phyloP scores from a whole-genome alignment of 2,888 invertebrate genomes.

The Spialia ferax region DNA sequence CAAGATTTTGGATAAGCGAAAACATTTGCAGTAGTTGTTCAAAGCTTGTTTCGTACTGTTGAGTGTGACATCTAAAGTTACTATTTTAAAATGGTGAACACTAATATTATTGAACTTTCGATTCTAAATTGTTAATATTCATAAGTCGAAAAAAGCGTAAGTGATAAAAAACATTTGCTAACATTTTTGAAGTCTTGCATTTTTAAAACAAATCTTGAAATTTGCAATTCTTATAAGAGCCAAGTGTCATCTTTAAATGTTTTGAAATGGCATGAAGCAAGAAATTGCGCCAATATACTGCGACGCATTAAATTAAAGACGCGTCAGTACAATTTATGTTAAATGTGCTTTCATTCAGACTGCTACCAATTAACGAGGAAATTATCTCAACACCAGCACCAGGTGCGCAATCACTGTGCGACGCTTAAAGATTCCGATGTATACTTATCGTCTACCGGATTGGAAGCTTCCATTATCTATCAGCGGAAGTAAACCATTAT shows the following conservation, averaged over 20 bases:
- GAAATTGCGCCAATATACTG: not conserved
- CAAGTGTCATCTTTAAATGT: not conserved
- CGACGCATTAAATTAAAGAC: conserved; percentile 16
- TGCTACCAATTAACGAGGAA: conserved; percentile 32
- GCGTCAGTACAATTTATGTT: conserved; percentile 22
- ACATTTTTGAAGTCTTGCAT: no score
- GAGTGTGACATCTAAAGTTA: not conserved
- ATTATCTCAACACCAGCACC: conserved; percentile 20
- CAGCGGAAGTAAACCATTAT: conserved; percentile 44
- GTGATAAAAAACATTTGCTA: not conserved
- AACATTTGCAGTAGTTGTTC: not conserved
- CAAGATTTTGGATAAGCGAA: not conserved
- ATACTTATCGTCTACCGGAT: conserved; percentile 40
- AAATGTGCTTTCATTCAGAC: conserved; percentile 11
- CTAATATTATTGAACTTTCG: no score
- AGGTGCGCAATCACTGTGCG: conserved; percentile 39
- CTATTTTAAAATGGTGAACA: no score
- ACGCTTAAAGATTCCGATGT: conserved; percentile 41
- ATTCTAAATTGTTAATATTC: not conserved
- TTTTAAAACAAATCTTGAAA: not conserved
- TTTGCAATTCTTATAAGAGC: not conserved
- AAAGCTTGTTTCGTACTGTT: not conserved
- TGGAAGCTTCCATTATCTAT: conserved; percentile 44
- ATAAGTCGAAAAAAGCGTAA: not conserved
- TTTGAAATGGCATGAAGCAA: not conserved